These are phyloP conservation scores for Drosophila tanythrix DNA, from an alignment of 2,888 invertebrate genomes.

Conservation along the genomic window DNA sequence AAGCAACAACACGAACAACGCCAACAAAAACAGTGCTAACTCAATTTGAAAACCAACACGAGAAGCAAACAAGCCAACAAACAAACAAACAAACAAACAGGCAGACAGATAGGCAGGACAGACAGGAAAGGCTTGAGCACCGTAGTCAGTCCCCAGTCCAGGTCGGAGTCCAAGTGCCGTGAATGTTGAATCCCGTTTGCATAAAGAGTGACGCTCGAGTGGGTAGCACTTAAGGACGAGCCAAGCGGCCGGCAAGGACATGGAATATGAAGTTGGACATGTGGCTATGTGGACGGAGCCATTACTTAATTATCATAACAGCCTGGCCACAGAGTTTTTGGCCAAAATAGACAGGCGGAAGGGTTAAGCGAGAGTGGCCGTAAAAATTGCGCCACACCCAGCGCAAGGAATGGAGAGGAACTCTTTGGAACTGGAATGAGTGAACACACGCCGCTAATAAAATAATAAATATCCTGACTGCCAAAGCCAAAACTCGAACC, in stretches of 20 bases:
- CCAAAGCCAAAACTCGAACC: slow-evolving; percentile 24
- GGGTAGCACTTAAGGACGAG: slow-evolving; percentile 73
- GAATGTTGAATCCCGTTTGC: slow-evolving; percentile 58
- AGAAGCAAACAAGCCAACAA: slow-evolving; percentile 44
- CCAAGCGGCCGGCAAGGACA: slow-evolving; percentile 29
- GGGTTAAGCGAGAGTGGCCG: slow-evolving; percentile 57
- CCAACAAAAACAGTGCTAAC: slow-evolving; percentile 53
- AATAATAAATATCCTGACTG: slow-evolving; percentile 78
- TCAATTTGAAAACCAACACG: slow-evolving; percentile 58
- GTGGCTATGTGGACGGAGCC: slow-evolving; percentile 60
- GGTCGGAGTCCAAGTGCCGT: slow-evolving; percentile 1
- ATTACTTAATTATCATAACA: slow-evolving; percentile 82
- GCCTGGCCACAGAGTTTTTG: slow-evolving; percentile 53
- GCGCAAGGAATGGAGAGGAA: slow-evolving; percentile 1
- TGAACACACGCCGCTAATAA: slow-evolving; percentile 78
- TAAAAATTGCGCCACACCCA: slow-evolving; percentile 75
- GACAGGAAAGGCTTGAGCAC: slow-evolving; percentile 9
- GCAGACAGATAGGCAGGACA: slow-evolving; percentile 4
- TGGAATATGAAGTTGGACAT: slow-evolving; percentile 27
- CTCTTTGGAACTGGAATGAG: slow-evolving; percentile 12
- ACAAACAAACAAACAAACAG: slow-evolving; percentile 17
- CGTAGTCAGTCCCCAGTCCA: slow-evolving; percentile 2
- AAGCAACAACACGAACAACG: slow-evolving; percentile 7
- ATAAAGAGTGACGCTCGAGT: slow-evolving; percentile 71
- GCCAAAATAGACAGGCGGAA: slow-evolving; percentile 58